These are phyloP conservation scores for Acanthiza pusilla DNA, from an alignment of 2,797 vertebrate genomes.

Conservation along the genomic window DNA sequence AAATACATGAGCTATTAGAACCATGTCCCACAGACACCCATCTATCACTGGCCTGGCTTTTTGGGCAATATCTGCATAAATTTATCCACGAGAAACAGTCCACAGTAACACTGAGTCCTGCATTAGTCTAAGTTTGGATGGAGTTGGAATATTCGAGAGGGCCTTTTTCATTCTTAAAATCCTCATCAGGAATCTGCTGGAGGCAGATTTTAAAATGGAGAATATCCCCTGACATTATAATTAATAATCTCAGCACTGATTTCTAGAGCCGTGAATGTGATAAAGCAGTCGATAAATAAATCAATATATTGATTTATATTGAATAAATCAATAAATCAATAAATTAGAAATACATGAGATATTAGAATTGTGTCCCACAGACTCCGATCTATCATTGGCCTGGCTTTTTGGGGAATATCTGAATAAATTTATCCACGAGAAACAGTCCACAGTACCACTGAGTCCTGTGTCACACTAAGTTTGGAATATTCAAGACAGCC, in stretches of 20 bases:
- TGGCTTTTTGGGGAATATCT: fast-evolving
- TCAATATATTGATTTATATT: not conserved
- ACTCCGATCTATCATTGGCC: not conserved
- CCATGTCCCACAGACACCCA: not conserved
- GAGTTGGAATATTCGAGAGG: not conserved
- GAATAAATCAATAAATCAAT: not conserved
- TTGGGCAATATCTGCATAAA: fast-evolving
- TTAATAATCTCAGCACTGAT: not conserved
- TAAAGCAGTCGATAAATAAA: not conserved
- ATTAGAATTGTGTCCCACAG: not conserved
- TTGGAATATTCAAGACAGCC: too few species aligned
- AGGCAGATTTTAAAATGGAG: not conserved
- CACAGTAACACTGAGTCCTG: not conserved
- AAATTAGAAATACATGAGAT: not conserved
- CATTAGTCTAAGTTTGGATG: not conserved
- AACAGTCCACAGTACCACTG: not conserved
- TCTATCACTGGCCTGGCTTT: not conserved
- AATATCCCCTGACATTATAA: not conserved
- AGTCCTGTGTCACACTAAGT: too few species aligned
- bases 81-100: not conserved
- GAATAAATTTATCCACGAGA: not conserved
- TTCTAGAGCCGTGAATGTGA: not conserved
- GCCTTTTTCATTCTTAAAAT: not conserved
- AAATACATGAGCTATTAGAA: not conserved
- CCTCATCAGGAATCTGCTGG: not conserved